Conservation (phyloP, 2,797 vertebrate genomes). For the Cetoscarus ocellatus region DNA sequence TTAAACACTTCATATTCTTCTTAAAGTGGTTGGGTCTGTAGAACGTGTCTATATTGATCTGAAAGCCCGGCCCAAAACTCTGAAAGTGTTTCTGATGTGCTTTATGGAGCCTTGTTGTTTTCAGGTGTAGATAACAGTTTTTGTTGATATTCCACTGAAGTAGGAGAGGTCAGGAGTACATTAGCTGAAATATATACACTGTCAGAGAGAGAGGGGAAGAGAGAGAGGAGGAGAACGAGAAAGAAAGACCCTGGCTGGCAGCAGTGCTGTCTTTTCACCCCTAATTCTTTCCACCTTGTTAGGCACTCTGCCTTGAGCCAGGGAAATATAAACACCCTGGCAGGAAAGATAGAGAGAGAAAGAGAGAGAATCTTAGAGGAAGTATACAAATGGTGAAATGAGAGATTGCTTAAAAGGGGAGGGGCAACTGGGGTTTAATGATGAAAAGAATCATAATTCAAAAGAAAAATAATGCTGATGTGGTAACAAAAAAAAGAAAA, state of each 20-base stretch:
- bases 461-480: not conserved
- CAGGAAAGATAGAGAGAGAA: constrained; percentile 60
- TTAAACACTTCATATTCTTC: too few species aligned
- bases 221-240: constrained; percentile 28
- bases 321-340: constrained; percentile 87
- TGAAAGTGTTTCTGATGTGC: constrained; percentile 20
- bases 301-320: constrained; percentile 83
- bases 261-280: constrained; percentile 82
- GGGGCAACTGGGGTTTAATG: not conserved
- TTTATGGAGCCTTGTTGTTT: not conserved
- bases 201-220: constrained; percentile 58
- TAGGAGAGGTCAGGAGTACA: constrained; percentile 75
- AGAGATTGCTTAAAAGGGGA: constrained; percentile 4
- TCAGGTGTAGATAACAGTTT: constrained; percentile 40
- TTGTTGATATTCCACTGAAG: constrained; percentile 62
- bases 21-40: too few species aligned
- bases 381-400: constrained; percentile 21
- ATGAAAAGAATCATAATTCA: not conserved
- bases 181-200: constrained; percentile 83
- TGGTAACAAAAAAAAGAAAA: too few species aligned
- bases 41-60: too few species aligned
- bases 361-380: constrained; percentile 36
- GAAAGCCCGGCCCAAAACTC: not conserved
- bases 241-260: constrained; percentile 80
- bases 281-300: constrained; percentile 86